Percentiles rank a stretch among this genome's conserved stretches.
phyloP scores from a whole-genome alignment of 2,113 vertebrate species.

The Sylvietta virens region DNA sequence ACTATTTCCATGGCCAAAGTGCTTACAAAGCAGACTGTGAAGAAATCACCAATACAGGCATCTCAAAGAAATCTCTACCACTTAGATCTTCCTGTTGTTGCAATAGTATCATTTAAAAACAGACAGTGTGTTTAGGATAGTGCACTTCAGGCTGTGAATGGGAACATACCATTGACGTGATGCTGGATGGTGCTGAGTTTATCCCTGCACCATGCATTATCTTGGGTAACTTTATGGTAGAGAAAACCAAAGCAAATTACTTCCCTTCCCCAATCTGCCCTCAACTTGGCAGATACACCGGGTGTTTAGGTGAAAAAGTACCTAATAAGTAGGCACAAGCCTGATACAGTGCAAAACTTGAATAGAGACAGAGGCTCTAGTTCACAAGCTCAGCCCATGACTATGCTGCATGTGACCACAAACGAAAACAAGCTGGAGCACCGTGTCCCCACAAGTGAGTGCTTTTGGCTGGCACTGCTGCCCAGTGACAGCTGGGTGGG shows the following conservation, averaged over 20 bases:
- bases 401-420: background rate
- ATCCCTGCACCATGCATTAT: background rate
- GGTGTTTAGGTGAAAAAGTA: background rate
- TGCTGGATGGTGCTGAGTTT: rapidly evolving
- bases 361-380: background rate
- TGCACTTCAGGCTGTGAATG: background rate
- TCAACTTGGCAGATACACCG: background rate
- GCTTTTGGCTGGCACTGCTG: background rate
- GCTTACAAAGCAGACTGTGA: background rate
- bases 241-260: background rate
- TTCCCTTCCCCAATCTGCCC: background rate
- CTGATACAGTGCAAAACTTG: background rate
- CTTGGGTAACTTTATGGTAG: background rate
- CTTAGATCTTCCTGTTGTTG: background rate
- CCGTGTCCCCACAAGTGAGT: rapidly evolving
- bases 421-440: background rate
- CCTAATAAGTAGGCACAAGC: background rate
- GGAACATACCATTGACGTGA: background rate
- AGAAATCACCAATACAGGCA: background rate
- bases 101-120: background rate
- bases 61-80: background rate
- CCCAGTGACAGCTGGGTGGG: background rate
- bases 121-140: background rate
- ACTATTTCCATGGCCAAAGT: background rate
- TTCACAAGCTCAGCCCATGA: background rate